phyloP scores from a whole-genome alignment of 2,113 vertebrate genomes.

The Ancistrus triradiatus region DNA sequence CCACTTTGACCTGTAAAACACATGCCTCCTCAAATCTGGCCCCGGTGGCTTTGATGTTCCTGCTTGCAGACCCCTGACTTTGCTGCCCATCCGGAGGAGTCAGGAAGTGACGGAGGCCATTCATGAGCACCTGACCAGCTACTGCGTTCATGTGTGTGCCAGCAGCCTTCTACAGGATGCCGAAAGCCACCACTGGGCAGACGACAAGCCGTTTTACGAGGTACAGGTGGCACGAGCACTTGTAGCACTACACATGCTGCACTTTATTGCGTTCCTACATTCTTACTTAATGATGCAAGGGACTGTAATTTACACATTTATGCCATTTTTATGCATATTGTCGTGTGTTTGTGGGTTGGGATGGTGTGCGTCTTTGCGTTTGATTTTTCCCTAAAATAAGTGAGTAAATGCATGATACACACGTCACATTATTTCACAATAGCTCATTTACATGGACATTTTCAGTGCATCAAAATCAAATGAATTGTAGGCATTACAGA shows the following conservation, averaged over 20 bases:
- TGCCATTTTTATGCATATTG: too few relatives aligned
- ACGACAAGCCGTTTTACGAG: conserved; percentile 93
- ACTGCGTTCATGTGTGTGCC: conserved; percentile 84
- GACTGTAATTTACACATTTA: too few relatives aligned
- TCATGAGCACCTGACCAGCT: conserved; percentile 80
- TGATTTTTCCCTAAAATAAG: too few relatives aligned
- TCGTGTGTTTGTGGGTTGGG: too few relatives aligned
- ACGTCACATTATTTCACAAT: too few relatives aligned
- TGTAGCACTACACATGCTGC: neutral
- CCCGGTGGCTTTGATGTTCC: conserved; percentile 39
- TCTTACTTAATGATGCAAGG: too few relatives aligned
- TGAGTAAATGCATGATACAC: too few relatives aligned
- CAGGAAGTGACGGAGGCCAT: conserved; percentile 76
- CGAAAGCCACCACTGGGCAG: conserved; percentile 90
- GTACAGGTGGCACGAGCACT: conserved; percentile 55
- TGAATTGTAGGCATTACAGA: too few relatives aligned
- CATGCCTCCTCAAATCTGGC: conserved; percentile 33
- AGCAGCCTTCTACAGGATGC: conserved; percentile 88
- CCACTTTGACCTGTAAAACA: conserved; percentile 53
- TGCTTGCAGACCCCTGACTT: conserved; percentile 74
- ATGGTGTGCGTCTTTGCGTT: too few relatives aligned
- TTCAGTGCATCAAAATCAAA: too few relatives aligned
- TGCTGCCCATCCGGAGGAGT: conserved; percentile 80
- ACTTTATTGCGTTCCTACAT: neutral
- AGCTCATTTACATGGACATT: too few relatives aligned